Base-by-base conservation (phyloP, 2,113 vertebrate species). In the Paramisgurnus dabryanus region DNA sequence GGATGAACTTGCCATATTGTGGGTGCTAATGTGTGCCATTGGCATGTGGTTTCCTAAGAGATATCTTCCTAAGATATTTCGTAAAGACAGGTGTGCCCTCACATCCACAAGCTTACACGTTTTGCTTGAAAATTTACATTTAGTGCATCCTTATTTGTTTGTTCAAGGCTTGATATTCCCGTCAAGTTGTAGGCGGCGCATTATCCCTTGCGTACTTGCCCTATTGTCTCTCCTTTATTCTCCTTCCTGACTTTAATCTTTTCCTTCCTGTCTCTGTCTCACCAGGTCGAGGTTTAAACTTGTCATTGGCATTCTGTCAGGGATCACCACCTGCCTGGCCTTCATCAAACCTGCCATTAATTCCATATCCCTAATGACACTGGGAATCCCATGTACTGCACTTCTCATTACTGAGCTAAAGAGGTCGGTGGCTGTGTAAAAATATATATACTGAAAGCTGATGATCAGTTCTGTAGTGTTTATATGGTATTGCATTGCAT, bases 31-130 rank as follows among this genome's bases (percentile, higher is more conserved):
- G 97, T 99, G 96, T 87, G 97, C 95, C 72, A 92, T 99, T 71
- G 97, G 94, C 82, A 98, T 98, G 97, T 99, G 97, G 97, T 99
- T 98, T 80, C 98, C 98, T 47, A 96, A 96, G 87, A 94, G 98
- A 85, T 98, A 98, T 78, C 89, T 99, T 13, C 98, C 98, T 50
- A 95, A 90, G 91, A 92, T 97, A 80, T 99, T 99, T 88, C 91
- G 94, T 65, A 96, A 94, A 82, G 94, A 98, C 92, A 94, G 97
- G 97, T 99, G 91, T 86, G 90, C 47, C 8, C 17, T 0, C 34
- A 49, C 1, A 64, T 49, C 18, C 40, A n/a, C 6, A 13, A 58
- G 6, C 5, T 11, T 22, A 22, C 17, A 47, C n/a, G 45, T 40
- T n/a, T 17, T 17, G 34, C 7, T 13, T 6, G 27, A 0, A 69